phyloP scores from a whole-genome alignment of 2,797 vertebrate genomes.

The Coregonus ussuriensis region DNA sequence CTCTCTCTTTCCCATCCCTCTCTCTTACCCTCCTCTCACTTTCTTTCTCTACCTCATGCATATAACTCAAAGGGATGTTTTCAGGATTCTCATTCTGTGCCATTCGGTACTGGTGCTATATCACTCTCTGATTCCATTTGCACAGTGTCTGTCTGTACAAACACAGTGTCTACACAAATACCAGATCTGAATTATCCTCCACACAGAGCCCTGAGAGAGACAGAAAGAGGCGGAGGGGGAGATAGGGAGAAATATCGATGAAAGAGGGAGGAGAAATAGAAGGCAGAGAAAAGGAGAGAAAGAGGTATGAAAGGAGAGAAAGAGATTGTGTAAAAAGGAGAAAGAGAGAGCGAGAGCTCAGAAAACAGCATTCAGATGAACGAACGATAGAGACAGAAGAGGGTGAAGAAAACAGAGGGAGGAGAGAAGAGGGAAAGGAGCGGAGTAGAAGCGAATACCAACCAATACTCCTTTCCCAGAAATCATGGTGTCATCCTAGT shows the following conservation, averaged over 20 bases:
- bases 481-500: conserved; percentile 41
- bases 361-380: neutral
- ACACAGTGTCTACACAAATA: conserved; percentile 46
- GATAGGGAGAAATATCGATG: conserved; percentile 21
- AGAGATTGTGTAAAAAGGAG: neutral
- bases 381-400: neutral
- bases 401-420: neutral
- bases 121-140: conserved; percentile 51
- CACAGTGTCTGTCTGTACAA: conserved; percentile 49
- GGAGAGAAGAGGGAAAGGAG: neutral
- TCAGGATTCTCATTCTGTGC: conserved; percentile 16
- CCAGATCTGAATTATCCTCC: conserved; percentile 41
- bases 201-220: neutral
- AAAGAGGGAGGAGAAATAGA: conserved; percentile 9
- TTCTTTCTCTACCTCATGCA: neutral
- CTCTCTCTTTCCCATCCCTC: neutral
- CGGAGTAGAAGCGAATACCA: conserved; percentile 15
- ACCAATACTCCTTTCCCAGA: conserved; percentile 23
- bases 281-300: conserved; percentile 5
- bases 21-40: neutral
- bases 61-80: neutral
- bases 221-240: neutral
- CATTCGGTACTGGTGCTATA: conserved; percentile 26
- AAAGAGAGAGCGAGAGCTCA: neutral
- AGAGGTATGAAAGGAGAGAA: neutral